Base-by-base conservation (phyloP, 2,113 vertebrate species). In the Amphiprion percula region DNA sequence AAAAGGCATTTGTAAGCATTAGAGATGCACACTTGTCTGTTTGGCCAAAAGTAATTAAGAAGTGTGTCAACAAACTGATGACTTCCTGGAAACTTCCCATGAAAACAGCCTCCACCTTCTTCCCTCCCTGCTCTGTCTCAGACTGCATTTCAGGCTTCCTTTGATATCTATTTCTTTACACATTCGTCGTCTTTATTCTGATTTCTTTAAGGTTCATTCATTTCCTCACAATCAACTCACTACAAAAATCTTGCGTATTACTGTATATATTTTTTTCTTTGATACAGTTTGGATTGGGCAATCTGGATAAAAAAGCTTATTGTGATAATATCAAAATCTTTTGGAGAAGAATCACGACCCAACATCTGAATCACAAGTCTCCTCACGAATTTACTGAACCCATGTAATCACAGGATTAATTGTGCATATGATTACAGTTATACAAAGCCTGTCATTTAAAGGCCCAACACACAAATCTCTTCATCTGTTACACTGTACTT, bases 21-120 rank as follows among this genome's bases (percentile, higher is more conserved):
- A 70, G 28, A 61, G n/a, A 7, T 10, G 6, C 14, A 12, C 77
- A 73, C 54, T 46, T 39, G 69, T 68, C 46, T 68, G 74, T 83
- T 80, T 80, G 61, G 76, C 74, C 68, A 81, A 75, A 82, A 69
- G 75, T 92, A 94, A 94, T 94, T 94, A 93, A 90, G 76, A 84
- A 77, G 85, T 69, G 68, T 71, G 73, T 88, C 87, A 81, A 79
- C 84, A 86, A 62, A 30, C 74, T 85, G 73, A 93, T 84, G 65
- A 92, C 89, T 94, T 94, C 88, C 91, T 91, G 87, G 88, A 80
- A 86, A 93, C 93, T 92, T 90, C 90, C 84, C 59, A 39, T 3
- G 14, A 87, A 84, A 77, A 80, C 68, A 66, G 60, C 33, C 79
- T 66, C 64, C 0, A 12, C 71, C 69, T 17, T 21, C 59, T 46